These are phyloP conservation scores for Notamacropus eugenii DNA, from an alignment of 2,797 vertebrate species.

Conservation along the genomic window DNA sequence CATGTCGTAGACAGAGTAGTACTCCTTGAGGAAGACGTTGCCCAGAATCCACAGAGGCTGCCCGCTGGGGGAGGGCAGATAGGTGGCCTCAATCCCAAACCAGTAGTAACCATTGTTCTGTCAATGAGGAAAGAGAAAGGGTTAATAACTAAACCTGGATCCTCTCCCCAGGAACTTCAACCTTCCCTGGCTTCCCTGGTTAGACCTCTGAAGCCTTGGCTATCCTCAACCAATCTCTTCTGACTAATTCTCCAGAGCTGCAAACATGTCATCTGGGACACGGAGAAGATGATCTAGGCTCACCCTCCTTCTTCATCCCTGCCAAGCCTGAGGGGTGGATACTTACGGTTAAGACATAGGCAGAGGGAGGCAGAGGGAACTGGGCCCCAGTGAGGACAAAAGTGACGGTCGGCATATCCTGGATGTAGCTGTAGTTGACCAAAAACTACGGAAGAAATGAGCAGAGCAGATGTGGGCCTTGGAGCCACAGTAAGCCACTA, in stretches of 20 bases:
- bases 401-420: constrained; percentile 83
- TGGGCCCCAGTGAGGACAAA: constrained; percentile 82
- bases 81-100: constrained; percentile 83
- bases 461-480: neutral
- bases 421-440: constrained; percentile 82
- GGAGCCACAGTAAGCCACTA: neutral
- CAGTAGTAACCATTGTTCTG: constrained; percentile 80
- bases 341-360: constrained; percentile 81
- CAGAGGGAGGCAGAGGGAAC: constrained; percentile 83
- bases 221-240: neutral
- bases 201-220: neutral
- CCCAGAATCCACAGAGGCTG: constrained; percentile 89
- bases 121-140: fast-evolving
- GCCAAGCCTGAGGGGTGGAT: neutral
- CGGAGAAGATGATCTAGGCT: neutral
- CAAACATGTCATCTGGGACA: neutral
- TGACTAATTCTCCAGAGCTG: neutral
- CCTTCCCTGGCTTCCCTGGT: neutral
- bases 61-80: constrained; percentile 82
- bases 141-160: neutral
- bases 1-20: constrained; percentile 87
- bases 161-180: neutral
- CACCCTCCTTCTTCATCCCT: neutral
- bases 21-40: constrained; percentile 88
- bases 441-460: constrained; percentile 78